A percentile compares a stretch with the other conserved stretches of the same genome.
phyloP scores from a whole-genome alignment of 2,888 invertebrate species.

The Heterodera filipjevi region DNA sequence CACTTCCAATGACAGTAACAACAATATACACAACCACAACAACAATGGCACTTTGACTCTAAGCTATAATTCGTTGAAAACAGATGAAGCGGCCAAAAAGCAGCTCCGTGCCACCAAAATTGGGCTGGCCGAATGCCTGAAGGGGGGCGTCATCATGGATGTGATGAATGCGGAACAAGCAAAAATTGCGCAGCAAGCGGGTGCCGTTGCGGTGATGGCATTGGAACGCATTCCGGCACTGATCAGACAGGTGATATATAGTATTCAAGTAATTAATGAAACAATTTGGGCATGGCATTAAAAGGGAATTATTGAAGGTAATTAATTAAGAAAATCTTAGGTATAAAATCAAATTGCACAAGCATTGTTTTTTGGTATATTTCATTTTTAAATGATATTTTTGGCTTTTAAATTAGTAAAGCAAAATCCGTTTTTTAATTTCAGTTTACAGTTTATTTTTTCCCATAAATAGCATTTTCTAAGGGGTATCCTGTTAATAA shows the following conservation, averaged over 20 bases:
- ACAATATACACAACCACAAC: not conserved
- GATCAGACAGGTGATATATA: not conserved
- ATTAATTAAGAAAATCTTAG: too few relatives aligned
- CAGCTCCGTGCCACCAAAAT: conserved; percentile 15
- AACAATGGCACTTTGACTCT: not conserved
- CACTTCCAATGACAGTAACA: not conserved
- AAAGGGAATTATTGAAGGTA: too few relatives aligned
- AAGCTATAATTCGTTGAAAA: not conserved
- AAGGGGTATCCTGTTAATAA: too few relatives aligned
- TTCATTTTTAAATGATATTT: too few relatives aligned
- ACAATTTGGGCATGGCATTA: too few relatives aligned
- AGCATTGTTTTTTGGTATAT: too few relatives aligned
- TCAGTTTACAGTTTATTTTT: too few relatives aligned
- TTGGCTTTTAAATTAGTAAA: too few relatives aligned
- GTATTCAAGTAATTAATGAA: not conserved
- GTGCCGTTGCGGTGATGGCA: conserved; percentile 29
- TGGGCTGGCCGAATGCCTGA: conserved; percentile 25
- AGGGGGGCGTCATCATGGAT: conserved; percentile 29
- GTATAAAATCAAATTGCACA: too few relatives aligned
- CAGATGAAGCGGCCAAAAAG: not conserved
- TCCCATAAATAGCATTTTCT: too few relatives aligned
- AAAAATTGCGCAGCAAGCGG: conserved; percentile 21
- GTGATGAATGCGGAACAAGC: conserved; percentile 28
- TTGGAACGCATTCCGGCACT: conserved; percentile 26
- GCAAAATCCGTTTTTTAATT: too few relatives aligned